These are phyloP conservation scores for Brachymystax lenok DNA, from an alignment of 2,797 vertebrate species.

Conservation along the genomic window DNA sequence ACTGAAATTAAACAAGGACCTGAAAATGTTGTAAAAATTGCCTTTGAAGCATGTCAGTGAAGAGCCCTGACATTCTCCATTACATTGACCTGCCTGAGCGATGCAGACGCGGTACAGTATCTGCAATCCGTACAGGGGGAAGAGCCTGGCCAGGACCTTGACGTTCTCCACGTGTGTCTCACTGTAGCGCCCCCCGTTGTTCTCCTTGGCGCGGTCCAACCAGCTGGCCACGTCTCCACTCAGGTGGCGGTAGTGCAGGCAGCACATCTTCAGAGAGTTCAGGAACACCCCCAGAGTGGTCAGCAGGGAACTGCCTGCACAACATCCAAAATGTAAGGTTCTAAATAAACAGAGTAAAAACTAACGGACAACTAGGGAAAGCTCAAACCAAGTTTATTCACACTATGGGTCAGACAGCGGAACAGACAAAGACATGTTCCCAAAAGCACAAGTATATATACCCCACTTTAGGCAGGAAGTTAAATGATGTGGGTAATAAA, in stretches of 20 bases:
- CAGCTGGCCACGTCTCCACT: constrained; percentile 68
- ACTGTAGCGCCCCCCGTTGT: constrained; percentile 81
- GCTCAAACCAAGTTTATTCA: too few species aligned
- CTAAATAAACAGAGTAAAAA: too few species aligned
- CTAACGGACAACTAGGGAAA: background rate
- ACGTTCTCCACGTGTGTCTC: constrained; percentile 86
- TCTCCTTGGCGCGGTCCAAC: constrained; percentile 87
- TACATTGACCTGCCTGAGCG: constrained; percentile 68
- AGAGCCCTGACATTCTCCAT: background rate
- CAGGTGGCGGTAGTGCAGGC: constrained; percentile 69
- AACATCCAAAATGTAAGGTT: background rate
- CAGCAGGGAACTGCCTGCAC: constrained; percentile 79
- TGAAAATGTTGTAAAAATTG: too few species aligned
- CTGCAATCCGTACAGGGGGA: constrained; percentile 87
- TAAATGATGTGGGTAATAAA: too few species aligned
- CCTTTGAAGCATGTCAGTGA: background rate
- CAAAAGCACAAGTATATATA: too few species aligned
- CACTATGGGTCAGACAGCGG: too few species aligned
- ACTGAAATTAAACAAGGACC: too few species aligned
- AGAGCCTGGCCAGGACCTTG: constrained; percentile 81
- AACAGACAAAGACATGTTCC: too few species aligned
- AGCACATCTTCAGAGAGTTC: constrained; percentile 77
- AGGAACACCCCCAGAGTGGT: constrained; percentile 79
- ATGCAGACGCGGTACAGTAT: constrained; percentile 85
- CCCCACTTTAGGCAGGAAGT: too few species aligned